A percentile compares a stretch with the other conserved stretches of the same genome.
These are phyloP conservation scores for Helicorthomorpha holstii DNA, from an alignment of 1,140 invertebrate species.

Conservation along the genomic window DNA sequence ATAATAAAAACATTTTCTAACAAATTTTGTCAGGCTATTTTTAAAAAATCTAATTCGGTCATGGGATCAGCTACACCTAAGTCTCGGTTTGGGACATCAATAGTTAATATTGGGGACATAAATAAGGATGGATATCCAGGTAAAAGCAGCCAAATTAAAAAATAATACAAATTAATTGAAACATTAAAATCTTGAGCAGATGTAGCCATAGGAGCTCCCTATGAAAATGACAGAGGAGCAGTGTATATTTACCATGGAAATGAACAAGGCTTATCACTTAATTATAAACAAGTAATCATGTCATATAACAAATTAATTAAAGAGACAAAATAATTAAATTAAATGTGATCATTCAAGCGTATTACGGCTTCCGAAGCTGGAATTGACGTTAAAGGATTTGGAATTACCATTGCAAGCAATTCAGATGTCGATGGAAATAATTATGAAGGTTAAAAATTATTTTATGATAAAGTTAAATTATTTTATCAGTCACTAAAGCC, in stretches of 20 bases:
- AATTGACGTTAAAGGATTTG: no score
- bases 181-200: constrained; percentile 18
- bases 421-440: constrained; percentile 26
- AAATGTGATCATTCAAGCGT: no score
- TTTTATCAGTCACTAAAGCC: no score
- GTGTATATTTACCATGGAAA: constrained; percentile 37
- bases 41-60: no score
- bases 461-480: no score
- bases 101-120: constrained; percentile 29
- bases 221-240: constrained; percentile 29
- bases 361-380: no score
- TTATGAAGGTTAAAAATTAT: constrained; percentile 28
- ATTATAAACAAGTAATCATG: not conserved
- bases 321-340: no score
- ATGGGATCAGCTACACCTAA: constrained; percentile 9
- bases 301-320: not conserved
- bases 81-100: constrained; percentile 28
- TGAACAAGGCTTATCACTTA: constrained; percentile 11
- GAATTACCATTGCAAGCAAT: constrained; percentile 18
- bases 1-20: no score
- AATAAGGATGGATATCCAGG: constrained; percentile 26
- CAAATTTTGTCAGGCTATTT: no score
- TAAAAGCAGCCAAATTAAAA: constrained; percentile 8
- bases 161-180: not conserved
- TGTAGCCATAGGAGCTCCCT: constrained; percentile 35